Base-by-base conservation (phyloP, 2,888 invertebrate genomes). In the Metacarcinus magister region DNA sequence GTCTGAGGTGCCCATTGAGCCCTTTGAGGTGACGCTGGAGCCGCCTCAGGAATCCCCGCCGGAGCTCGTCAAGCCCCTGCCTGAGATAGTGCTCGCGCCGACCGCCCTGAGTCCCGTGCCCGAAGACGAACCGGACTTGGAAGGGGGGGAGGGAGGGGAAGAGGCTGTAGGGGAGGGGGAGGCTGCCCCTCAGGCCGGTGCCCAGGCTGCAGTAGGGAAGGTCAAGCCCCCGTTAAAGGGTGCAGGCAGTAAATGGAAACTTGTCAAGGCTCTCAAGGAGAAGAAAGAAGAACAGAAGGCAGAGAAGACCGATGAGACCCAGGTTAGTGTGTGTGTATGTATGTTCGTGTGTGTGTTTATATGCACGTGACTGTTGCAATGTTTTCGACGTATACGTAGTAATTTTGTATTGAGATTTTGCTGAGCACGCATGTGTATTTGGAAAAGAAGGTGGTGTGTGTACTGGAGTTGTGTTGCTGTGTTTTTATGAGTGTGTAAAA, bases 201-300 rank as follows among this genome's bases (percentile, higher is more conserved):
- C 95, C 95, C 96, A 94, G 97, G 96, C 93, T 96, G 95, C 96
- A 95, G 97, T 46, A 96, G 96, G 95, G 95, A 97, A 96, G 90
- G 91, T 43, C 87, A 96, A 96, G 87, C 67, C 89, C 39, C 48
- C 48, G 0, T 28, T 92, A 32, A 98, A 98, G 92, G 98, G 98
- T 19, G 98, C 98, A 94, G 98, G 99, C 13, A 99, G 99, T 97
- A 99, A 99, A 97, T 99, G 99, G 99, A 99, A 99, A 97, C 98
- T 99, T 91, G 98, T 99, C 2, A 99, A 99, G 97, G 99, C 99
- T 0, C 97, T 99, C 48, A 99, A 99, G 97, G 99, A 99, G 97
- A 98, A 98, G 96, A 99, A 99, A 98, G 99, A 99, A 3, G 99
- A 99, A 54, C 95, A 97, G 93, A 97, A 96, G 67, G 95, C 96